A percentile compares a stretch with the other conserved stretches of the same genome.
phyloP scores from a whole-genome alignment of 2,113 vertebrate species.

The Nicator chloris region DNA sequence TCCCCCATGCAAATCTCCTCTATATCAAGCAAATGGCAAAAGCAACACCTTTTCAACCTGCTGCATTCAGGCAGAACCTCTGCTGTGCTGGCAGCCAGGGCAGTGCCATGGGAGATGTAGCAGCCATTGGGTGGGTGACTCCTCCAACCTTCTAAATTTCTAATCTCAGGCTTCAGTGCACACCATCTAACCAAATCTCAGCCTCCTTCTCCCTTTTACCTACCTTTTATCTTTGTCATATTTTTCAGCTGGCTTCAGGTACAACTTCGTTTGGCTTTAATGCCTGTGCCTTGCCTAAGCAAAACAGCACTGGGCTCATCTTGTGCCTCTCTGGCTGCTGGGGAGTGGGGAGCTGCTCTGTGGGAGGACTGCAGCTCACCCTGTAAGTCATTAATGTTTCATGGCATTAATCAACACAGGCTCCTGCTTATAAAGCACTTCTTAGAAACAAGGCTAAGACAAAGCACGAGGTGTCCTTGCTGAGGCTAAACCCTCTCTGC shows the following conservation, averaged over 20 bases:
- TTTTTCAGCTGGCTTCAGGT: not conserved
- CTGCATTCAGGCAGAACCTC: not conserved
- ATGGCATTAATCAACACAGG: not conserved
- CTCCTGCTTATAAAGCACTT: not conserved
- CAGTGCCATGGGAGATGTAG: not conserved
- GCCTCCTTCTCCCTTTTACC: not conserved
- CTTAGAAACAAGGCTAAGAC: slow-evolving; percentile 13
- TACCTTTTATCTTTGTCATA: not conserved
- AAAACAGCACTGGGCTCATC: accelerated
- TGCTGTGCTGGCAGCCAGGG: not conserved
- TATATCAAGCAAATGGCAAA: not conserved
- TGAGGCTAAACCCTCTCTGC: not conserved
- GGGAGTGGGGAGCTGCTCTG: not conserved
- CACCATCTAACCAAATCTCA: not conserved
- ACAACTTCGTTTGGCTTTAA: not conserved
- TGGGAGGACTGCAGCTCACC: not conserved
- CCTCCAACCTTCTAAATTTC: not conserved
- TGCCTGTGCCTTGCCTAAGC: not conserved
- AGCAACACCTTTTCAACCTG: not conserved
- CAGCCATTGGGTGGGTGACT: not conserved
- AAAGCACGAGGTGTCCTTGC: not conserved
- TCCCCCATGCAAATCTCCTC: not conserved
- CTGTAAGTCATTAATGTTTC: slow-evolving; percentile 27
- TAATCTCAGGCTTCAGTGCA: accelerated
- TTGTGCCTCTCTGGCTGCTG: not conserved